These are phyloP conservation scores for Drosophila azteca DNA, from an alignment of 1,140 invertebrate genomes.

Conservation along the genomic window DNA sequence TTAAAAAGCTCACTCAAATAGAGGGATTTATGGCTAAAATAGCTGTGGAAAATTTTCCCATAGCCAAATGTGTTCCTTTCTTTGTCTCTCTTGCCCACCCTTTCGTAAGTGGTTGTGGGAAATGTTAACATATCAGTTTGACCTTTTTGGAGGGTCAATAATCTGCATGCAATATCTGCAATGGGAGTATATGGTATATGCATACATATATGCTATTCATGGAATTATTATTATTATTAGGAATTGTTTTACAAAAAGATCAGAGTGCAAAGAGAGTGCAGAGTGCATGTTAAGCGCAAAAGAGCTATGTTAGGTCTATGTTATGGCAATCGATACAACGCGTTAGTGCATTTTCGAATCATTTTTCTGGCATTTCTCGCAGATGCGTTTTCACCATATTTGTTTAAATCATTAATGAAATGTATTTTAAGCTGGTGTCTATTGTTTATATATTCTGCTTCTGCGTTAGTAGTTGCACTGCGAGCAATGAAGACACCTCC, in stretches of 20 bases:
- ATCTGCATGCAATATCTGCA: too few relatives aligned
- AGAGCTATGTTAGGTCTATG: too few relatives aligned
- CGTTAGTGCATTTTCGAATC: too few relatives aligned
- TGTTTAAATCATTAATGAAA: not conserved
- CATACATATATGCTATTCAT: too few relatives aligned
- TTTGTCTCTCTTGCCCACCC: not conserved
- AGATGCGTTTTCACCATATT: not conserved
- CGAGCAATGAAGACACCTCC: conserved; percentile 31
- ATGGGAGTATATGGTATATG: too few relatives aligned
- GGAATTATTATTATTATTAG: too few relatives aligned
- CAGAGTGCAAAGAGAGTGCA: too few relatives aligned
- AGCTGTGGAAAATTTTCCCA: conserved; percentile 21
- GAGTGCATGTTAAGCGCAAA: too few relatives aligned
- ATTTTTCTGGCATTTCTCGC: too few relatives aligned
- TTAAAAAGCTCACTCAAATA: conserved; percentile 19
- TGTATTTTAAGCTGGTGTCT: conserved; percentile 3
- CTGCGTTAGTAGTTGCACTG: not conserved
- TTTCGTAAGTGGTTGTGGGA: not conserved
- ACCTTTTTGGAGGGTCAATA: too few relatives aligned
- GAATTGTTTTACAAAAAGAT: too few relatives aligned
- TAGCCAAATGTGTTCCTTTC: conserved; percentile 9
- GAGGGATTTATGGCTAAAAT: conserved; percentile 33
- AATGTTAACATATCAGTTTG: not conserved
- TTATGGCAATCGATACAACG: too few relatives aligned
- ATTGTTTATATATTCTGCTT: not conserved